These are phyloP conservation scores for Hydroisotoma schaefferi DNA, from an alignment of 2,888 invertebrate species.

Conservation along the genomic window DNA sequence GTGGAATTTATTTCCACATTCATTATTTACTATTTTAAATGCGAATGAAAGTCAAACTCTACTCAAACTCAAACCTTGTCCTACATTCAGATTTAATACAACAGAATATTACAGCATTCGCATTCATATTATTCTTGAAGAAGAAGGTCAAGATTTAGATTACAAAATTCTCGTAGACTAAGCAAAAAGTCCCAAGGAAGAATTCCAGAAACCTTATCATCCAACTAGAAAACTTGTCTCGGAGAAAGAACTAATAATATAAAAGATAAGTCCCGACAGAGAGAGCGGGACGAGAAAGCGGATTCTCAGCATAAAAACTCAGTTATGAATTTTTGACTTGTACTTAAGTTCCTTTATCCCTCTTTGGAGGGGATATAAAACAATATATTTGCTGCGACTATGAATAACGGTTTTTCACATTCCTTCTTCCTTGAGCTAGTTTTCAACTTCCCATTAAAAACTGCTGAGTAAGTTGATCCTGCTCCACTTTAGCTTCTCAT, in stretches of 20 bases:
- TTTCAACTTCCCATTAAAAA: conserved; percentile 31
- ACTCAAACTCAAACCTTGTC: too few relatives aligned
- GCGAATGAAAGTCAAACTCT: too few relatives aligned
- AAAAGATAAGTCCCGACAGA: background rate
- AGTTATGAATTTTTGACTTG: conserved; percentile 27
- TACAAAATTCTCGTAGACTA: too few relatives aligned
- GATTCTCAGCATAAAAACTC: conserved; percentile 15
- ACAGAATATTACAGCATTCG: background rate
- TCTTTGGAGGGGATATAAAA: too few relatives aligned
- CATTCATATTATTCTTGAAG: too few relatives aligned
- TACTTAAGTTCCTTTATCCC: background rate
- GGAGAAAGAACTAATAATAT: too few relatives aligned
- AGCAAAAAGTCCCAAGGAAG: too few relatives aligned
- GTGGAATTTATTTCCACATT: too few relatives aligned
- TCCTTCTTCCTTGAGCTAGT: conserved; percentile 15
- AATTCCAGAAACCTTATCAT: too few relatives aligned
- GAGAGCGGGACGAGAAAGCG: background rate
- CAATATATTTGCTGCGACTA: background rate
- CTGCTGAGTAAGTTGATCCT: conserved; percentile 22
- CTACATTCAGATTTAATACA: too few relatives aligned
- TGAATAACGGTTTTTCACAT: background rate
- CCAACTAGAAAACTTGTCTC: too few relatives aligned
- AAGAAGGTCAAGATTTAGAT: conserved; percentile 43
- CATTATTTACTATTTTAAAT: too few relatives aligned
- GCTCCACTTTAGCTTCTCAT: background rate